Conservation (phyloP, 2,113 vertebrate species). For the Gopherus flavomarginatus region DNA sequence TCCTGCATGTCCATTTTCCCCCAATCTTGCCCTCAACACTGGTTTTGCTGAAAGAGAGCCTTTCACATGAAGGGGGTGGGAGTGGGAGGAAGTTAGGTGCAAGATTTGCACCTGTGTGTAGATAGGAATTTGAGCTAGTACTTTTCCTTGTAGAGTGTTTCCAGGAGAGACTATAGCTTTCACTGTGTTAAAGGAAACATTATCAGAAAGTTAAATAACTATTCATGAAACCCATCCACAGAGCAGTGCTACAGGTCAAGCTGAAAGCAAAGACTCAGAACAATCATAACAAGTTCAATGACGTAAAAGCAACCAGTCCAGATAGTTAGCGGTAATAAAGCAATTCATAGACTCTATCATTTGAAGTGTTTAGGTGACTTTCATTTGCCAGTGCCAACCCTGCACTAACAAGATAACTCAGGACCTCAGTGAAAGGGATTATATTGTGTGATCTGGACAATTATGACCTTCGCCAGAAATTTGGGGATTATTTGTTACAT, state of each 20-base stretch:
- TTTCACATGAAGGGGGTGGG: not conserved
- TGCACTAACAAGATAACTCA: not conserved
- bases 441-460: not conserved
- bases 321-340: not conserved
- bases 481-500: not conserved
- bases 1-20: accelerated
- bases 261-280: not conserved
- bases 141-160: not conserved
- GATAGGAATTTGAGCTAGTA: not conserved
- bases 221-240: not conserved
- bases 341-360: not conserved
- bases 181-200: not conserved
- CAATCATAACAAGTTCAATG: not conserved
- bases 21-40: not conserved
- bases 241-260: not conserved
- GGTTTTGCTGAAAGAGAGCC: not conserved
- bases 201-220: not conserved
- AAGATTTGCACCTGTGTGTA: not conserved
- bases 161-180: not conserved
- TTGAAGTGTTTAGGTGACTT: not conserved
- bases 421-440: not conserved
- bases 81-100: not conserved
- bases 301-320: not conserved
- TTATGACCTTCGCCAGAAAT: not conserved
- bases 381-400: not conserved